Conservation (phyloP, 2,888 invertebrate genomes). For the Harpalus rufipes region DNA sequence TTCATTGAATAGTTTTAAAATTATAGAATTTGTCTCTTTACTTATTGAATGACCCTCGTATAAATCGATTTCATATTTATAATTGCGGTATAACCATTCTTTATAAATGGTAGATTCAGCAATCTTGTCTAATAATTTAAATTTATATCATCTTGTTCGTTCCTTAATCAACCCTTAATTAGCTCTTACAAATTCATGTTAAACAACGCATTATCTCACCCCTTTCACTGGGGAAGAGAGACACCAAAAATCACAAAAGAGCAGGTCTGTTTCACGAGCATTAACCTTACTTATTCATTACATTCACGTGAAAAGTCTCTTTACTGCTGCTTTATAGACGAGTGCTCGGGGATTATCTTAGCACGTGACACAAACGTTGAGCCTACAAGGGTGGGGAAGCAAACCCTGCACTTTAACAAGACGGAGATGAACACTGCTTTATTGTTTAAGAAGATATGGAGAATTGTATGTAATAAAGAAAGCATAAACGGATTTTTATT, state of each 20-base stretch:
- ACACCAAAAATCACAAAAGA: slow-evolving; percentile 59
- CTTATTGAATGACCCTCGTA: no score
- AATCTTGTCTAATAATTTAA: background rate
- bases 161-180: background rate
- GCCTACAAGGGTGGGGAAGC: background rate
- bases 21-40: no score
- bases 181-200: slow-evolving; percentile 18
- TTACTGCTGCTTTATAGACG: slow-evolving; percentile 38
- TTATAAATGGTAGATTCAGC: no score
- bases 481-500: no score
- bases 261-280: slow-evolving; percentile 20
- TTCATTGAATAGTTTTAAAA: no score
- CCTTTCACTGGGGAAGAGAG: background rate
- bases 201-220: slow-evolving; percentile 9
- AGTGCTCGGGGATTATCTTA: slow-evolving; percentile 49
- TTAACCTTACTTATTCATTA: slow-evolving; percentile 59
- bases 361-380: slow-evolving; percentile 37
- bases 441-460: no score
- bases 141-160: background rate
- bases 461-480: no score
- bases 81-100: no score
- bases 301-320: slow-evolving; percentile 50
- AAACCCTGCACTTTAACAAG: background rate
- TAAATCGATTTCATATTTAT: no score
- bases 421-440: no score